phyloP scores from a whole-genome alignment of 2,797 vertebrate species.

The Alectoris magna region DNA sequence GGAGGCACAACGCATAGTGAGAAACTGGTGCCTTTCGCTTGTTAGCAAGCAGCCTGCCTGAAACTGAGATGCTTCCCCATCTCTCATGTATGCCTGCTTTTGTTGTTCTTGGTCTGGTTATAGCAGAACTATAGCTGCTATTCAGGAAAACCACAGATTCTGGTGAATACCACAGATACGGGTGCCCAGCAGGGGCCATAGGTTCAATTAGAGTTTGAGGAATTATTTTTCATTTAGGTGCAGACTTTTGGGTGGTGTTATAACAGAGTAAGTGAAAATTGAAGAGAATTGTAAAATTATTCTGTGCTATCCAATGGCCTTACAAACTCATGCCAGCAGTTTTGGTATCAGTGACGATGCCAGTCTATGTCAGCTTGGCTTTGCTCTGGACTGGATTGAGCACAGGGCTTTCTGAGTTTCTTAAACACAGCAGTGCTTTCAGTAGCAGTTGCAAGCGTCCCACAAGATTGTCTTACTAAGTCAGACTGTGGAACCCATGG shows the following conservation, averaged over 20 bases:
- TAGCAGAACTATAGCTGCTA: not conserved
- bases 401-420: too few species aligned
- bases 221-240: not conserved
- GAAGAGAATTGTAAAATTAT: not conserved
- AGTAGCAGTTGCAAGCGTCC: not conserved
- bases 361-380: not conserved
- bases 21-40: too few species aligned
- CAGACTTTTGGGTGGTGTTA: not conserved
- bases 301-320: not conserved
- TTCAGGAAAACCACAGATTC: not conserved
- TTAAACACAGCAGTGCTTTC: not conserved
- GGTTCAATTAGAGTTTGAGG: not conserved
- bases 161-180: too few species aligned
- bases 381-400: not conserved
- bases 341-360: not conserved
- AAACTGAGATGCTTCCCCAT: not conserved
- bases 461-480: not conserved
- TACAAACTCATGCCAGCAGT: not conserved
- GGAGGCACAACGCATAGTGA: not conserved
- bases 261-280: not conserved
- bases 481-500: not conserved
- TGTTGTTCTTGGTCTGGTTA: not conserved
- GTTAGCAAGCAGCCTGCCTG: not conserved
- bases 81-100: not conserved
- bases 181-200: not conserved